Evolutionary conservation across 1,140 invertebrate genomes (phyloP), one percentile per base, ranked within the genome.

Genomic region (Lineus longissimus): DNA sequence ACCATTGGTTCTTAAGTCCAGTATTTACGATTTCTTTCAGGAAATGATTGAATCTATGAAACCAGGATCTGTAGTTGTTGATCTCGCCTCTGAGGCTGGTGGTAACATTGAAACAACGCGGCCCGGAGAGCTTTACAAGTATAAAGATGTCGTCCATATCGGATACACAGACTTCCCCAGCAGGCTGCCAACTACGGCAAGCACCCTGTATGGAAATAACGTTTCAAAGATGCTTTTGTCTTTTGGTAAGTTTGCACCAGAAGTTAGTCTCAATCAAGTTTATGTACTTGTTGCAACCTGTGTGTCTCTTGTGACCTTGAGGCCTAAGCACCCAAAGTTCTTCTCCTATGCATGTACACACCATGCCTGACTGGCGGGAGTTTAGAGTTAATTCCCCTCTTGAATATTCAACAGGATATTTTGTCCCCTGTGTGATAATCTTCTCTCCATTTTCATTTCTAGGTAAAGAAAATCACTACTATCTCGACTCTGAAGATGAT

Each of bases 171-270:
- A 94, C 81, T 81, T 95, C 29, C 90, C 93, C 2, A 90, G 88
- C 70, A 86, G 91, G 30, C 85, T 95, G 68, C 91, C 93, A 0
- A 91, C 92, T 0, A 92, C 94, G 77, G 89, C 90, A 51, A 92
- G 90, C 41, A 92, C 90, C 0, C 82, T 95, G 0, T 95, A 93
- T 79, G 90, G 89, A 13, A 95, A 95, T 79, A 95, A 95, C 76
- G 91, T 95, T 65, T 91, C 90, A 13, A 94, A 94, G 74, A 89
- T 94, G 70, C 80, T 94, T 0, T 79, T 94, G 0, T 92, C 91
- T 33, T 88, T 94, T 60, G 91, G 87, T 84, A 76, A 65, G 70
- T 56, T n/a, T n/a, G n/a, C n/a, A n/a, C n/a, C n/a, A 15, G 31
- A 9, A 25, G 13, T 31, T 2, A 23, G 47, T 25, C n/a, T n/a